Base-by-base conservation (phyloP, 2,113 vertebrate genomes). In the Falcunculus frontatus region DNA sequence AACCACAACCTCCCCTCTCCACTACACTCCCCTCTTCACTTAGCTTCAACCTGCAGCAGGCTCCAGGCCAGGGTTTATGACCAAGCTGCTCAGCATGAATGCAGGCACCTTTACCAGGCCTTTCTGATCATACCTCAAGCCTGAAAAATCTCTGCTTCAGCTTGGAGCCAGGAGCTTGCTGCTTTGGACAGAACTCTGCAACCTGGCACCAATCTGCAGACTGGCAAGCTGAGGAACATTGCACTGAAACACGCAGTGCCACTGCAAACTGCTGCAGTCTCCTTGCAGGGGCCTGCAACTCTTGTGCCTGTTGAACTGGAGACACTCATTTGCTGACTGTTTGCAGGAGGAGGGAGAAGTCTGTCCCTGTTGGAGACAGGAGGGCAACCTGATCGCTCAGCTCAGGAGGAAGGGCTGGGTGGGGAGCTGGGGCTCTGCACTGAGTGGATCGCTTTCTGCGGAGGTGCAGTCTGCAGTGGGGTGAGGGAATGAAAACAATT, bases 401-500 rank as follows among this genome's bases (percentile, higher is more conserved):
- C 92, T 86, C 73, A 46, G 76, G 37, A 90, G 88, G 90, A 80
- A 89, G 90, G 60, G 64, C 73, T 87, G 93, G 89, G 94, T 94
- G 87, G 70, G 74, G 84, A 95, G 78, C 74, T 23, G 55, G 63
- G 82, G 72, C 82, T 83, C 81, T 63, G 93, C n/a, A 41, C 1
- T 0, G 37, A 89, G 88, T n/a, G 8, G 95, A 95, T 96, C 56
- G 0, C 64, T 93, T 96, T 94, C 95, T 94, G 93, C 44, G 64
- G 93, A 95, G 96, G 95, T 94, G 88, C 95, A 93, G 89, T 75
- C 82, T 83, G 84, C 85, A 69, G 46, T 10, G 65, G 86, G 83
- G 86, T 53, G 92, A 95, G 90, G 92, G 93, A 97, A 94, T 87
- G 93, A 97, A 88, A 97, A 96, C 93, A 90, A 97, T 96, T 92